These are phyloP conservation scores for Drosophila sp. DNA, from an alignment of 1,140 invertebrate genomes.

Conservation along the genomic window DNA sequence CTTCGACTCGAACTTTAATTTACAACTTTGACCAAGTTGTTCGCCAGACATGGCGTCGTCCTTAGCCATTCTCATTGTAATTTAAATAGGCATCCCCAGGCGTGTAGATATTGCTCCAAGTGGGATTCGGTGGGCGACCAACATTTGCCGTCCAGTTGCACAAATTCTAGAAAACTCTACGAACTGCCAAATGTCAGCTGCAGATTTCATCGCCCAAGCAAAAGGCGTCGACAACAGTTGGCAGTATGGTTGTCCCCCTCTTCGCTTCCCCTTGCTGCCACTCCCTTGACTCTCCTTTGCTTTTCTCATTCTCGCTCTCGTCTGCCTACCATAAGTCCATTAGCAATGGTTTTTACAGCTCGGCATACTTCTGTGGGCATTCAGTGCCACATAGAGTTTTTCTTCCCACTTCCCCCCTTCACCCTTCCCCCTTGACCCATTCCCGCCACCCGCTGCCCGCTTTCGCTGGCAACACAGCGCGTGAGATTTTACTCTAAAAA, in stretches of 20 bases:
- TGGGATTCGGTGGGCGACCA: slow-evolving; percentile 44
- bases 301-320: neutral
- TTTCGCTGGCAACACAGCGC: slow-evolving; percentile 57
- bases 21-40: slow-evolving; percentile 78
- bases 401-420: neutral
- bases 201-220: slow-evolving; percentile 70
- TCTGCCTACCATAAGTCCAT: slow-evolving; percentile 73
- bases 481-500: slow-evolving; percentile 78
- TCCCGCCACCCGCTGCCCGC: slow-evolving; percentile 35
- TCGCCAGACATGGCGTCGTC: slow-evolving; percentile 57
- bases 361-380: slow-evolving; percentile 70
- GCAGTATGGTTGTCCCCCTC: slow-evolving; percentile 30
- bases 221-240: slow-evolving; percentile 66
- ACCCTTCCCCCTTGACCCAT: slow-evolving; percentile 10
- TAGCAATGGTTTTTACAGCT: slow-evolving; percentile 81
- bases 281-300: neutral
- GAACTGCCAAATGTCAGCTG: slow-evolving; percentile 79
- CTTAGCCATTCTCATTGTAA: slow-evolving; percentile 68
- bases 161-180: slow-evolving; percentile 51
- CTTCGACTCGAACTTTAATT: slow-evolving; percentile 70
- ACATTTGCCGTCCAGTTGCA: slow-evolving; percentile 59
- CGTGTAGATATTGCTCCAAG: slow-evolving; percentile 15
- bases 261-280: neutral
- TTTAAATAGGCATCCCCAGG: slow-evolving; percentile 70
- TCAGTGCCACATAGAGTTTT: slow-evolving; percentile 9